phyloP scores from a whole-genome alignment of 92 coral and sea anemone genomes.

The Palythoa grandiflora region DNA sequence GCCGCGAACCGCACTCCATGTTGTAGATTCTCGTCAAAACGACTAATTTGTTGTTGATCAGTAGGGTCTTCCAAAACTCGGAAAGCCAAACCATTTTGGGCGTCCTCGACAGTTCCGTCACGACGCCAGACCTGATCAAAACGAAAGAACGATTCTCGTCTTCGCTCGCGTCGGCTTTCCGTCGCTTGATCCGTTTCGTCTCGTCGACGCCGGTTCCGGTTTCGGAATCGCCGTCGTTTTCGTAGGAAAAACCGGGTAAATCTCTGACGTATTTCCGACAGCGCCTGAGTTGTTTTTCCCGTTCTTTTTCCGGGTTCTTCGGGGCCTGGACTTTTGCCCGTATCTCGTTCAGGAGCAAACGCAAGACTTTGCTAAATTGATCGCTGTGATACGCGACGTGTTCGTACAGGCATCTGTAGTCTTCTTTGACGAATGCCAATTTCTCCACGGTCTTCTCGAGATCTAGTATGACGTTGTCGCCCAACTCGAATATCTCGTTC shows the following conservation, averaged over 20 bases:
- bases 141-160: neutral
- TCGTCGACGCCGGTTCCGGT: neutral
- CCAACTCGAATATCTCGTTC: constrained; percentile 8
- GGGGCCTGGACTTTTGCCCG: neutral
- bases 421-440: neutral
- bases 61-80: neutral
- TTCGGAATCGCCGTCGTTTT: neutral
- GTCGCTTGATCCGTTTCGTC: neutral
- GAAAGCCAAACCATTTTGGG: neutral
- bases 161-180: neutral
- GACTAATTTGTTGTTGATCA: neutral
- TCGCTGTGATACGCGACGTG: neutral
- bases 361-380: neutral
- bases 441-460: neutral
- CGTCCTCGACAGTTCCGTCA: neutral
- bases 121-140: neutral
- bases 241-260: neutral
- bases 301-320: neutral
- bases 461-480: neutral
- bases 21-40: neutral
- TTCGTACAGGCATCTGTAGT: neutral
- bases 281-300: neutral
- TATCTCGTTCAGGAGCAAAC: neutral
- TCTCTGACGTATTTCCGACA: neutral
- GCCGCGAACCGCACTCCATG: neutral